Evolutionary conservation across 1,140 invertebrate genomes (phyloP), one percentile per base, ranked within the genome.

Genomic region (Sogatella furcifera): DNA sequence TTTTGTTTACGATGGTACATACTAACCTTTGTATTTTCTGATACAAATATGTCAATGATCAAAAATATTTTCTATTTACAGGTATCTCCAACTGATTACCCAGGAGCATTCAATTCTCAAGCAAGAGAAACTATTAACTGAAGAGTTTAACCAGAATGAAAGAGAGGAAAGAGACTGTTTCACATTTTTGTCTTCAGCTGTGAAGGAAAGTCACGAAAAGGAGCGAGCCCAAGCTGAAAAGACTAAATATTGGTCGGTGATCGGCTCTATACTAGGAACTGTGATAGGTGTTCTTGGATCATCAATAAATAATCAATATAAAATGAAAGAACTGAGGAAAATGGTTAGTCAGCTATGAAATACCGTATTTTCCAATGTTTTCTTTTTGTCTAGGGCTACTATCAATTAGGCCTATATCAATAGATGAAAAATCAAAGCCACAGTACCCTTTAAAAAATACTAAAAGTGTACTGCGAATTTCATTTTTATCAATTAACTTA

Each of bases 211-310:
- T 59, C 86, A 89, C 67, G 86, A 89, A 67, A 79, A 84, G 62
- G 86, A 89, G 70, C 69, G 85, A 46, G 80, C 84, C 2, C 81
- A 86, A 68, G 83, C 84, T 13, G 84, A 88, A 69, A 76, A 82
- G 64, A 89, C 86, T 58, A 89, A 89, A 71, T 89, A 89, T 67
- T 87, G 85, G 84, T 86, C 84, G 55, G 78, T 89, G 52, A 81
- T 86, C 19, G 85, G 84, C 14, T 88, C 85, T 5, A 73, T 87
- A 64, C 70, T 84, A 44, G 85, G 85, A 17, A 84, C 85, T 28
- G 70, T 81, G 0, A 74, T 87, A 6, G 85, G 85, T 17, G 81
- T 87, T 62, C 68, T 81, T 5, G 84, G 83, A 28, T 82, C 81
- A 5, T 80, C 82, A 4, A 74, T 86, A 24, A 85, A 82, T 67